phyloP scores from a whole-genome alignment of 1,140 invertebrate genomes.

The Trachelipus rathkii region DNA sequence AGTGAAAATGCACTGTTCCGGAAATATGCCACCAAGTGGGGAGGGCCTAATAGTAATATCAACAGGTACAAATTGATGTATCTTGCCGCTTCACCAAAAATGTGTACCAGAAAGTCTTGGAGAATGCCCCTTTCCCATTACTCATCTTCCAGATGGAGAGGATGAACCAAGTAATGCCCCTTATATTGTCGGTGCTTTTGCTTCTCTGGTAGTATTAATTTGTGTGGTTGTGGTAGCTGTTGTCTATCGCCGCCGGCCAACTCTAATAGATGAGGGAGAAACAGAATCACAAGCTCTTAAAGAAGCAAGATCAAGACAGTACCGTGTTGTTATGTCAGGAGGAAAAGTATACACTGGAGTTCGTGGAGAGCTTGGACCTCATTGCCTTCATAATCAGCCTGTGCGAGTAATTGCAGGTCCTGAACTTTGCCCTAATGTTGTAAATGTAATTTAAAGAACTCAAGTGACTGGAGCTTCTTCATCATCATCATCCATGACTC shows the following conservation, averaged over 20 bases:
- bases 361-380: constrained; percentile 24
- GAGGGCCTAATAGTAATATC: neutral
- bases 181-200: constrained; percentile 35
- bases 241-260: constrained; percentile 32
- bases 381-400: constrained; percentile 37
- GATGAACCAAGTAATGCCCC: constrained; percentile 23
- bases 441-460: constrained; percentile 62
- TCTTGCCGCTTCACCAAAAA: neutral
- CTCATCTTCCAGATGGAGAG: neutral
- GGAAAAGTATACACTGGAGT: constrained; percentile 32
- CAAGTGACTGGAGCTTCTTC: constrained; percentile 74
- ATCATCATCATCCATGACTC: constrained; percentile 61
- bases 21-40: constrained; percentile 29
- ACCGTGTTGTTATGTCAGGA: constrained; percentile 25
- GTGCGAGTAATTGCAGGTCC: constrained; percentile 46
- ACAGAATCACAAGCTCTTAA: constrained; percentile 25
- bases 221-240: constrained; percentile 31
- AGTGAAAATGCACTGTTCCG: no score
- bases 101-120: neutral
- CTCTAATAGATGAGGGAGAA: constrained; percentile 33
- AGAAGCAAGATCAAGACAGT: constrained; percentile 13
- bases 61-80: neutral
- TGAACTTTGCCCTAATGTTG: constrained; percentile 46
- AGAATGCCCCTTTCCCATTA: neutral
- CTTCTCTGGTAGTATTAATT: constrained; percentile 29